Base-by-base conservation (phyloP, 2,797 vertebrate genomes). In the Rhyacichthys aspro region DNA sequence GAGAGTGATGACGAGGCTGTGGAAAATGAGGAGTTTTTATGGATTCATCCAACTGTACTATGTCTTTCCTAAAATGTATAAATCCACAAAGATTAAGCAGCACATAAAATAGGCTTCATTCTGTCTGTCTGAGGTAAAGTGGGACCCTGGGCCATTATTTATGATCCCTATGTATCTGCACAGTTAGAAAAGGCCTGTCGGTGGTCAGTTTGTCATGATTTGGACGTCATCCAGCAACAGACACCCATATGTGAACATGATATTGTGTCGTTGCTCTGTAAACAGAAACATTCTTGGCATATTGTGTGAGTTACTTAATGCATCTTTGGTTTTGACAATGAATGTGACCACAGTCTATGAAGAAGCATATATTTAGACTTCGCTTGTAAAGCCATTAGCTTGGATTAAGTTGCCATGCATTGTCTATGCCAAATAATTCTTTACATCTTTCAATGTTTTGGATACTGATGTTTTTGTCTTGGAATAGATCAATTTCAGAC, bases 241-340 rank as follows among this genome's bases (percentile, higher is more conserved):
- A 17, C 60, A 56, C 36, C 3, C 34, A 67, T 60, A 55, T 45
- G 33, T 28, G 56, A 74, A 72, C 32, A 50, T 68, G 48, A 46
- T 55, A 54, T 62, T 71, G 38, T 67, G 37, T 43, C n/a, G 47
- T 55, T 72, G 52, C 63, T 61, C 66, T 8, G 52, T 74, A 67
- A 74, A 73, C 47, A 78, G 69, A 72, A 59, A 72, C 63, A 42
- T 81, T 76, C 59, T 71, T 82, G 85, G 75, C 81, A 55, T 52
- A 43, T 9, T 5, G n/a, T 46, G 50, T 43, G 60, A 63, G 50
- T 75, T 67, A 56, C 63, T 69, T 67, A 55, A 70, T 67, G 39
- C 55, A 71, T 12, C 55, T 67, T 63, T 62, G 49, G 60, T 66
- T 60, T 58, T 58, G 43, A 66, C 12, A 57, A 63, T 63, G 62